Evolutionary conservation across 2,797 vertebrate genomes (phyloP), one percentile per base, ranked within the genome.

Genomic region (Xenopus petersii): DNA sequence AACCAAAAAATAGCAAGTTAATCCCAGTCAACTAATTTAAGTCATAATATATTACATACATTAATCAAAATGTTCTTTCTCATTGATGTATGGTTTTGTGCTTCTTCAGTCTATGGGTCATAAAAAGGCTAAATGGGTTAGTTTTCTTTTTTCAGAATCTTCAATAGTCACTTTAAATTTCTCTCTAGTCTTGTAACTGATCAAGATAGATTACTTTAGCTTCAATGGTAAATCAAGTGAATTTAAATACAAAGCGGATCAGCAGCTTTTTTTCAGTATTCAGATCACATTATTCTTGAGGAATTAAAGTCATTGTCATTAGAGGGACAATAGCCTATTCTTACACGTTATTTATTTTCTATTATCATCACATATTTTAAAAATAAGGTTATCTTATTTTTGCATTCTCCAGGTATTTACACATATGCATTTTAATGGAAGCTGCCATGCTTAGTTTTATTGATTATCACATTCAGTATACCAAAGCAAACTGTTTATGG

Each of bases 61-160:
- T 58, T 58, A 58, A 58, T 58, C 15, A 58, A 58, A 58, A 58
- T 58, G 55, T 58, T 58, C 15, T 58, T 21, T 17, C 55, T 58
- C n/a, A 58, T n/a, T 58, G 55, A 58, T 58, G n/a, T 58, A 58
- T 58, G 55, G 10, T 15, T n/a, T 58, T 9, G 55, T 7, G 7
- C 55, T 16, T 58, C 55, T 58, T 58, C n/a, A 58, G 15, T 58
- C 55, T 16, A 58, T 58, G 55, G 55, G 55, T 58, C 55, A 58
- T 58, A 58, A 58, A 58, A 58, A 58, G 55, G 55, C 55, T 58
- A 58, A 58, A 58, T 58, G n/a, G 2, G 55, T 58, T 58, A 58
- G 55, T 16, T 51, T 51, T 51, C 10, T 51, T 51, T 51, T 15
- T 58, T 58, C 5, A n/a, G 55, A 58, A 58, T 9, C 15, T 58